Conservation (phyloP, 2,113 vertebrate species). For the Tylochromis polylepis region DNA sequence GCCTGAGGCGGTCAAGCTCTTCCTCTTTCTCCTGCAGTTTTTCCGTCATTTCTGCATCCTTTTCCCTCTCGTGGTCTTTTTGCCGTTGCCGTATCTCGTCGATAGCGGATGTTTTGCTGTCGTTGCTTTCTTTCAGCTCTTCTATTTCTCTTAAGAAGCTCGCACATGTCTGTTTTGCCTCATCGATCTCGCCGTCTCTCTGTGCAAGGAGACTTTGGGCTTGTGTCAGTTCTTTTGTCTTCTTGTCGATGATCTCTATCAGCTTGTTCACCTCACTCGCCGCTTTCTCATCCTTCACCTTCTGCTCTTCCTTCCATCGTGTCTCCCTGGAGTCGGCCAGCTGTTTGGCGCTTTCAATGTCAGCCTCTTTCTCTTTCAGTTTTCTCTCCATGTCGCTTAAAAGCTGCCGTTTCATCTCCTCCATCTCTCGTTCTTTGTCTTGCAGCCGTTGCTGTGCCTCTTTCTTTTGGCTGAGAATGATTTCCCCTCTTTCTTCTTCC, state of each 20-base stretch:
- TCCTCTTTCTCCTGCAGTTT: conserved; percentile 48
- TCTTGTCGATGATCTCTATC: not conserved
- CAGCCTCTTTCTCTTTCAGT: conserved; percentile 21
- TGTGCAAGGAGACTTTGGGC: not conserved
- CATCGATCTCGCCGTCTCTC: not conserved
- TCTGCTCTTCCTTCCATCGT: conserved; percentile 41
- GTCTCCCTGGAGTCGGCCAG: conserved; percentile 5
- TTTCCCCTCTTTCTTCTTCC: conserved; percentile 35
- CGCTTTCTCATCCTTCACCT: not conserved
- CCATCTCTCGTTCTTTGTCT: conserved; percentile 31
- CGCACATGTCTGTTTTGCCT: not conserved
- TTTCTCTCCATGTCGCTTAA: conserved; percentile 4
- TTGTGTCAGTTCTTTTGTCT: not conserved
- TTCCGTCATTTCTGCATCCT: conserved; percentile 6
- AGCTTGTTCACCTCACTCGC: conserved; percentile 8
- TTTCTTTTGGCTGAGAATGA: conserved; percentile 38
- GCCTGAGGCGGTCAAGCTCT: conserved; percentile 25
- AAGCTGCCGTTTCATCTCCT: conserved; percentile 21
- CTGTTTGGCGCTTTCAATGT: not conserved
- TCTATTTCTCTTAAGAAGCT: conserved; percentile 9
- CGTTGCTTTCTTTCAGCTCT: conserved; percentile 7
- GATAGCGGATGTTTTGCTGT: not conserved
- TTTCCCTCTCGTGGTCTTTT: conserved; percentile 17
- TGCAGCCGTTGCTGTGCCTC: conserved; percentile 39
- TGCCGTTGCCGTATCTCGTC: not conserved